Conservation (phyloP, 2,797 vertebrate species). For the Psittacula echo region DNA sequence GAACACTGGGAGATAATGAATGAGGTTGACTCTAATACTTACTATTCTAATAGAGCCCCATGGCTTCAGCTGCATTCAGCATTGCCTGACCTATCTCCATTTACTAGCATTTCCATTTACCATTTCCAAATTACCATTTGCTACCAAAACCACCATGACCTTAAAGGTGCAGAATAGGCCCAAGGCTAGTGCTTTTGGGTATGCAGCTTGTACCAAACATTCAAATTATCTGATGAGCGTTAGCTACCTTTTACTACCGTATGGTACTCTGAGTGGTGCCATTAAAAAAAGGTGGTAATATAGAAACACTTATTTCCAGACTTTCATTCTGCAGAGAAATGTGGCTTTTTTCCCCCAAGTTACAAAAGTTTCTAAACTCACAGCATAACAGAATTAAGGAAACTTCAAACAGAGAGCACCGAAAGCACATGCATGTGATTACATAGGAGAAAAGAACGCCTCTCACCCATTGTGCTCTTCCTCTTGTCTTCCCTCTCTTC, state of each 20-base stretch:
- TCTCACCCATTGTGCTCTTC: conserved; percentile 90
- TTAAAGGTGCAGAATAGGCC: neutral
- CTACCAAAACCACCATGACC: neutral
- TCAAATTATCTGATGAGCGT: neutral
- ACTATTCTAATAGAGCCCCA: neutral
- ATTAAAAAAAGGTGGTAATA: neutral
- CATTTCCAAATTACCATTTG: neutral
- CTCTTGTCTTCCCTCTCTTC: conserved; percentile 88
- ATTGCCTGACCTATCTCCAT: neutral
- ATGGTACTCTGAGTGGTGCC: neutral
- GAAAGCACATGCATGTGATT: conserved; percentile 9
- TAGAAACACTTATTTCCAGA: conserved; percentile 42
- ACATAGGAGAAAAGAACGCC: neutral
- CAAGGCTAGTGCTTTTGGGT: neutral
- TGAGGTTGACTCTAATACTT: neutral
- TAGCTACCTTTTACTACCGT: neutral
- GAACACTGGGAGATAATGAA: neutral
- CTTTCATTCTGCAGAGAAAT: conserved; percentile 48
- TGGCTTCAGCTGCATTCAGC: neutral
- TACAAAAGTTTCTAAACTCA: neutral
- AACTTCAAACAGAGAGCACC: neutral
- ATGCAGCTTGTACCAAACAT: neutral
- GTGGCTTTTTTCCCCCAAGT: neutral
- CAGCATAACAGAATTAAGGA: neutral
- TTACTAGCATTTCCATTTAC: neutral